phyloP scores from a whole-genome alignment of 2,797 vertebrate species.

The Chrosomus eos region DNA sequence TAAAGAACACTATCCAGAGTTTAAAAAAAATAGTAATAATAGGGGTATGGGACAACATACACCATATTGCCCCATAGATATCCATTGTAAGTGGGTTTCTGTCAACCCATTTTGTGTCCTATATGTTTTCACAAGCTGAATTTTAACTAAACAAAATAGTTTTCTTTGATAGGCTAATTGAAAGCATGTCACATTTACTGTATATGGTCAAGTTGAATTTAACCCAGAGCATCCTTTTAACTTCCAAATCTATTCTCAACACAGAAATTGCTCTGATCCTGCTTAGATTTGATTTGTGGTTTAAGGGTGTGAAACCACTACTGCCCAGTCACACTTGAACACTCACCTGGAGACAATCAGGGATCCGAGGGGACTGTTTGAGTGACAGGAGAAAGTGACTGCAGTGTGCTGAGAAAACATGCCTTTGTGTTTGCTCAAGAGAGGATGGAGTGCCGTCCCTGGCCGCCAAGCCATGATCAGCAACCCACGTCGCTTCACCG shows the following conservation, averaged over 20 bases:
- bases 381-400: conserved; percentile 79
- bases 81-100: background rate
- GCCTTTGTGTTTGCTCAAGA: conserved; percentile 73
- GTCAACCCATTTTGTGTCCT: background rate
- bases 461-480: conserved; percentile 46
- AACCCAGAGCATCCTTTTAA: background rate
- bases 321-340: conserved; percentile 44
- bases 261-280: background rate
- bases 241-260: background rate
- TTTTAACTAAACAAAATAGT: background rate
- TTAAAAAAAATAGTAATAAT: background rate
- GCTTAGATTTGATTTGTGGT: background rate
- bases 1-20: background rate
- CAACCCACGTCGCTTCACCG: conserved; percentile 60
- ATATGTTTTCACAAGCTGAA: background rate
- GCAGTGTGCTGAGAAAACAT: conserved; percentile 63
- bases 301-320: conserved; percentile 21
- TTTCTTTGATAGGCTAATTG: background rate
- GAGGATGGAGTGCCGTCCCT: conserved; percentile 23
- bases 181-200: background rate
- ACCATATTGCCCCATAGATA: background rate
- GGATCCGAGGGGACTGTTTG: conserved; percentile 58
- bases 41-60: background rate
- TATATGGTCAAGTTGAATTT: background rate
- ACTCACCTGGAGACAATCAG: conserved; percentile 43